Conservation (phyloP, 2,888 invertebrate genomes). For the Eilema griseolum region DNA sequence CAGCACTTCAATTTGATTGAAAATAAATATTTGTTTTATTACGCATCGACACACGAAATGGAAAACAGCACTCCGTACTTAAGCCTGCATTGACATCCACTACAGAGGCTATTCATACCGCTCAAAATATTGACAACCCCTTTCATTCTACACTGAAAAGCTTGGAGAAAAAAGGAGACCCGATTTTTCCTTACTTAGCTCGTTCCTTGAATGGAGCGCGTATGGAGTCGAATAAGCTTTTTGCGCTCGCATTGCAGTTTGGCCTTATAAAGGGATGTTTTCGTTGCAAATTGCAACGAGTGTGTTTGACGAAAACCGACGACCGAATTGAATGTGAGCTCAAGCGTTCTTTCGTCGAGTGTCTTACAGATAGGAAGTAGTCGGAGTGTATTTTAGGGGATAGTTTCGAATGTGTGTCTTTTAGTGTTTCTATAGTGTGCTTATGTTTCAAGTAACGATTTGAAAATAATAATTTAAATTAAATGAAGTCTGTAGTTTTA, state of each 20-base stretch:
- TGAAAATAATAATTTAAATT: no score
- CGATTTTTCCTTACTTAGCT: conserved; percentile 78
- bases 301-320: conserved; percentile 58
- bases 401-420: background rate
- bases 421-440: background rate
- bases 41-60: conserved; percentile 52
- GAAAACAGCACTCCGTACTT: conserved; percentile 67
- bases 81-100: conserved; percentile 78
- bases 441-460: background rate
- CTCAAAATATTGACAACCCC: conserved; percentile 85
- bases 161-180: conserved; percentile 76
- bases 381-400: conserved; percentile 3
- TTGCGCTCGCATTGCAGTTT: conserved; percentile 63
- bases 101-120: conserved; percentile 79
- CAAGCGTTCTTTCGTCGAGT: conserved; percentile 24
- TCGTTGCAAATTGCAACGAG: conserved; percentile 70
- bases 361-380: conserved; percentile 13
- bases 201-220: conserved; percentile 74
- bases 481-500: no score
- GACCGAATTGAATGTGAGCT: conserved; percentile 30
- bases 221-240: conserved; percentile 70
- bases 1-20: background rate
- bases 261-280: conserved; percentile 62
- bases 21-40: background rate
- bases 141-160: conserved; percentile 78